Evolutionary conservation across 2,888 invertebrate species (phyloP).

Genomic region (Suillia variegata): DNA sequence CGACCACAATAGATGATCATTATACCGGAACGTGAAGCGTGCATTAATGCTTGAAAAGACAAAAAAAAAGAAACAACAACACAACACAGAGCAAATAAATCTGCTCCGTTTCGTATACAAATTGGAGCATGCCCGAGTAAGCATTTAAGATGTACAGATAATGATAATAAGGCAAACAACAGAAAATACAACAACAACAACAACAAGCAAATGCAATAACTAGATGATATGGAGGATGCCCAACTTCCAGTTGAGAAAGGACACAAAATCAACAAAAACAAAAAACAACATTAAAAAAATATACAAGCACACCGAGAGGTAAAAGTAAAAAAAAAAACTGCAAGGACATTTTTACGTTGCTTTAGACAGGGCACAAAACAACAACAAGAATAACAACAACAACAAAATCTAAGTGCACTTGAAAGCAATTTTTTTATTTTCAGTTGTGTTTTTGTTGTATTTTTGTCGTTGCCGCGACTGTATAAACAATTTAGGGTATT

Average conservation of each 20-base stretch:
- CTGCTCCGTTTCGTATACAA: too few relatives aligned
- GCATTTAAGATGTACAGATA: not conserved
- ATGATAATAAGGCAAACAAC: conserved; percentile 10
- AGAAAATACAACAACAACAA: conserved; percentile 14
- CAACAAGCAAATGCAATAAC: not conserved
- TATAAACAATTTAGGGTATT: not conserved
- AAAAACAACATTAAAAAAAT: too few relatives aligned
- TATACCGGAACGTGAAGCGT: conserved; percentile 9
- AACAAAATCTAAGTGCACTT: not conserved
- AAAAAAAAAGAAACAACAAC: too few relatives aligned
- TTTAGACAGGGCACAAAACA: not conserved
- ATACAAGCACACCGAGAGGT: too few relatives aligned
- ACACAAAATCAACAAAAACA: too few relatives aligned
- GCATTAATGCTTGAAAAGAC: too few relatives aligned
- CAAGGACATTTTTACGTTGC: not conserved
- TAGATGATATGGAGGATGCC: not conserved
- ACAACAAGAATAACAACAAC: too few relatives aligned
- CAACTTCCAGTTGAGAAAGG: too few relatives aligned
- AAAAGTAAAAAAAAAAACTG: not conserved
- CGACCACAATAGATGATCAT: not conserved
- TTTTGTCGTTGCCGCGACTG: not conserved
- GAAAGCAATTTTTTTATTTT: not conserved
- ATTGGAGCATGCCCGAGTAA: not conserved
- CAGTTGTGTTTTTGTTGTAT: too few relatives aligned
- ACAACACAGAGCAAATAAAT: not conserved